Percentiles rank a stretch among this genome's conserved stretches.
Evolutionary conservation across 1,140 invertebrate genomes (phyloP).

Genomic region (Lasaia peninsularis): DNA sequence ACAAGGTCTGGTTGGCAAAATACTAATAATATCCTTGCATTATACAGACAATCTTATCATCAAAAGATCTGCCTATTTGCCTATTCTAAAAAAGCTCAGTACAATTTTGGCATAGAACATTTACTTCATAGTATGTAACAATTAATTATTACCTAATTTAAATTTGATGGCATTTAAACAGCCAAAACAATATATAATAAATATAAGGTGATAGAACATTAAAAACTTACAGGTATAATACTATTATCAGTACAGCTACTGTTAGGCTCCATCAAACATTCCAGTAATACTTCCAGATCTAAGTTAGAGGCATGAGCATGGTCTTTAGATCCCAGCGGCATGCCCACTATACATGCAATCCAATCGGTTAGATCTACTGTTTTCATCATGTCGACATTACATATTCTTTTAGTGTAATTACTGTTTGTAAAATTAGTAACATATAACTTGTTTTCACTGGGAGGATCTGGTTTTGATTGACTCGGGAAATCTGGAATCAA

Average conservation of each 20-base stretch:
- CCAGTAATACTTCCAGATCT: conserved; percentile 64
- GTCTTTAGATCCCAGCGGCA: conserved; percentile 54
- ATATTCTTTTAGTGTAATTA: conserved; percentile 46
- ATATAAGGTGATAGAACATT: too few species aligned
- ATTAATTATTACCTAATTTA: too few species aligned
- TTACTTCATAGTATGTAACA: too few species aligned
- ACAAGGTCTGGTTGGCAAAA: too few species aligned
- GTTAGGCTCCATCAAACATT: conserved; percentile 69
- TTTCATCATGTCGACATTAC: conserved; percentile 66
- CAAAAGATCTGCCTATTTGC: too few species aligned
- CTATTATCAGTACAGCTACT: conserved; percentile 46
- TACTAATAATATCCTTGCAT: too few species aligned
- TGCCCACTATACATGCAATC: conserved; percentile 57
- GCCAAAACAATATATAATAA: neutral
- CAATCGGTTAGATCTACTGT: conserved; percentile 63
- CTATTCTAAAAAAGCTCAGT: too few species aligned
- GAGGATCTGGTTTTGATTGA: conserved; percentile 34
- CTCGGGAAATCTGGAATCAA: neutral
- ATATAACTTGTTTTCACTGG: neutral
- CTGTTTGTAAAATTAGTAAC: neutral
- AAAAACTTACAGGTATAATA: conserved; percentile 48
- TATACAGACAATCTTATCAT: too few species aligned
- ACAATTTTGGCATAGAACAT: too few species aligned
- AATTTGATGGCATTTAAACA: too few species aligned
- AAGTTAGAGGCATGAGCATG: conserved; percentile 45